phyloP scores from a whole-genome alignment of 2,113 vertebrate species.

The Acrocephalus arundinaceus region DNA sequence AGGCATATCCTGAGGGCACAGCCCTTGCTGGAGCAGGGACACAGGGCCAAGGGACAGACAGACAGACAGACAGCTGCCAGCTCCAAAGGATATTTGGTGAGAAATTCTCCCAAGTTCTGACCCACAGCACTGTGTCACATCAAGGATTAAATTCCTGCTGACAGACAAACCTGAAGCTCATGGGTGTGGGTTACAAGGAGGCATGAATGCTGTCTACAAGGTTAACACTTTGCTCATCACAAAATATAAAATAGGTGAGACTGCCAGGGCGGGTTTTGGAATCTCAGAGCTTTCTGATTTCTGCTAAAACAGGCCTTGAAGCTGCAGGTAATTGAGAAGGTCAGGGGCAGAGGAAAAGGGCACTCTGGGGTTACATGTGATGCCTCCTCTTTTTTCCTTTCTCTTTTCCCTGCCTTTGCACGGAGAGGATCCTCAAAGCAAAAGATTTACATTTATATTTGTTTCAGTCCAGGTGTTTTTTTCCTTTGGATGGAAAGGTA shows the following conservation, averaged over 20 bases:
- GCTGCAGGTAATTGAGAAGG: neutral
- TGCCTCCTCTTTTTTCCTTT: neutral
- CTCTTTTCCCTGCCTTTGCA: neutral
- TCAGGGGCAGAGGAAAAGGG: neutral
- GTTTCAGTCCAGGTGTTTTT: neutral
- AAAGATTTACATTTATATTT: neutral
- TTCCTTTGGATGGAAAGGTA: neutral
- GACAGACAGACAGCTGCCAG: neutral
- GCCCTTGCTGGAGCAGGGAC: neutral
- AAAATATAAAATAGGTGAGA: accelerated
- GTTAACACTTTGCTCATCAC: neutral
- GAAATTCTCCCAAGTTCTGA: neutral
- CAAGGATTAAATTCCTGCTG: neutral
- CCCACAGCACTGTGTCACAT: neutral
- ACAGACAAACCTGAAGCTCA: neutral
- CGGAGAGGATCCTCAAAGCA: neutral
- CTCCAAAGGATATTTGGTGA: neutral
- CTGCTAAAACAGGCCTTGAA: neutral
- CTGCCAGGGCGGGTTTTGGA: neutral
- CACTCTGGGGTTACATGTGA: neutral
- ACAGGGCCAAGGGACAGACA: neutral
- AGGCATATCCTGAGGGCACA: neutral
- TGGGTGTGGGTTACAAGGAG: neutral
- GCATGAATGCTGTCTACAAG: neutral
- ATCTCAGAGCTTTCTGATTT: neutral